Base-by-base conservation (phyloP, 1,140 invertebrate genomes). In the Drosophila equinoxialis region DNA sequence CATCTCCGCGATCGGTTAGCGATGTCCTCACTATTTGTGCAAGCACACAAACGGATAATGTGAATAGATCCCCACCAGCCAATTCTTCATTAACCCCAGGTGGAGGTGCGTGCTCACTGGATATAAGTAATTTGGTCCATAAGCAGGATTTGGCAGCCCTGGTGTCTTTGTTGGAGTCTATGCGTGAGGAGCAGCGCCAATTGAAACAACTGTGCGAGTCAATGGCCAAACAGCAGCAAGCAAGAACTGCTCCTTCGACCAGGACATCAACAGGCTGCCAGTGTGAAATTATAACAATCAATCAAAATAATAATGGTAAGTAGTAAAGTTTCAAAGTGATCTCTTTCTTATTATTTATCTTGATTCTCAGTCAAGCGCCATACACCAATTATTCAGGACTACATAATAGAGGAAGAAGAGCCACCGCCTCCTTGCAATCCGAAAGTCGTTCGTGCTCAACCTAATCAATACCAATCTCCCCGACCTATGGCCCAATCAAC, bases 21-120 rank as follows among this genome's bases (percentile, higher is more conserved):
- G 80, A 91, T 69, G 83, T 91, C 0, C 79, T 91, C 3, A 91
- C 90, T 1, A 91, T 91, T 65, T 91, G 90, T 74, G 90, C 85
- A 35, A 75, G 90, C 23, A 91, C 90, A 17, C 90, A 91, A 71
- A 91, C 90, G 8, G 90, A 91, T 8, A 1, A 63, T 1, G 69
- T 71, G 11, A 42, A 14, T 11, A 39, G 20, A 10, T 41, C 68
- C 0, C 35, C 69, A 6, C 13, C 51, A 1, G 33, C 57, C 14
- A 61, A 58, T 10, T 65, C 65, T 3, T n/a, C 37, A 13, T n/a
- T 58, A 7, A 11, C 60, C 0, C 59, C 48, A 41, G 66, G 42
- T 78, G n/a, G 33, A 64, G 68, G 55, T 30, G 30, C 30, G 68
- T 13, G 74, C 77, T 37, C 61, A 70, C 6, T 77, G 6, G 78